Conservation (phyloP, 2,113 vertebrate genomes). For the Eretmochelys imbricata region DNA sequence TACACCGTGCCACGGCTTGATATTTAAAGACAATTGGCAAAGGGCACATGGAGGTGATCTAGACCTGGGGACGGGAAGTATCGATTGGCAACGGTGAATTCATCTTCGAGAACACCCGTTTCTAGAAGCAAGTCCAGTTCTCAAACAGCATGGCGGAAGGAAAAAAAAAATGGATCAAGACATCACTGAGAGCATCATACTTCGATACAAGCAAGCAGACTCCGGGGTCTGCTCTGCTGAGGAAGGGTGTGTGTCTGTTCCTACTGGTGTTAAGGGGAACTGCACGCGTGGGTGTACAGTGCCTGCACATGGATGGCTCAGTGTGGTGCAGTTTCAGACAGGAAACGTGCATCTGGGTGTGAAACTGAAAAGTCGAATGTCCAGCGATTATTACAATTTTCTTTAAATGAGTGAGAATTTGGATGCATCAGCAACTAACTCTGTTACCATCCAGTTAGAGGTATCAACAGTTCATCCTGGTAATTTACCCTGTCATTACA, state of each 20-base stretch:
- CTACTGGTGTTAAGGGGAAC: background rate
- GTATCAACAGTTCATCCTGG: background rate
- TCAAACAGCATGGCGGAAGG: background rate
- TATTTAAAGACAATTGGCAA: slow-evolving; percentile 67
- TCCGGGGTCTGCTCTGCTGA: background rate
- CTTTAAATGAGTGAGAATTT: background rate
- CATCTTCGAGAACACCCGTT: background rate
- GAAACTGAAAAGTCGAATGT: background rate
- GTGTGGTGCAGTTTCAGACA: background rate
- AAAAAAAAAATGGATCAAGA: background rate
- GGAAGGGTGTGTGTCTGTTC: background rate
- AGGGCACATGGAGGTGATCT: slow-evolving; percentile 41
- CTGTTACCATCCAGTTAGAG: background rate
- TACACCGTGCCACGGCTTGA: slow-evolving; percentile 20
- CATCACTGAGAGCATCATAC: background rate
- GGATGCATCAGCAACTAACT: background rate
- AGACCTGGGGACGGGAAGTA: slow-evolving; percentile 19
- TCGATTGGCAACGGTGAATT: background rate
- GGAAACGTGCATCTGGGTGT: background rate
- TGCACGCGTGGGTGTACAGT: no score
- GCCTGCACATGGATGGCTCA: background rate
- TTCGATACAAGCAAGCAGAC: background rate
- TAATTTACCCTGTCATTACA: background rate
- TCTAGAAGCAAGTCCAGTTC: background rate
- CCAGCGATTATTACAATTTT: background rate